Base-by-base conservation (phyloP, 2,888 invertebrate genomes). In the Geotrupes spiniger region DNA sequence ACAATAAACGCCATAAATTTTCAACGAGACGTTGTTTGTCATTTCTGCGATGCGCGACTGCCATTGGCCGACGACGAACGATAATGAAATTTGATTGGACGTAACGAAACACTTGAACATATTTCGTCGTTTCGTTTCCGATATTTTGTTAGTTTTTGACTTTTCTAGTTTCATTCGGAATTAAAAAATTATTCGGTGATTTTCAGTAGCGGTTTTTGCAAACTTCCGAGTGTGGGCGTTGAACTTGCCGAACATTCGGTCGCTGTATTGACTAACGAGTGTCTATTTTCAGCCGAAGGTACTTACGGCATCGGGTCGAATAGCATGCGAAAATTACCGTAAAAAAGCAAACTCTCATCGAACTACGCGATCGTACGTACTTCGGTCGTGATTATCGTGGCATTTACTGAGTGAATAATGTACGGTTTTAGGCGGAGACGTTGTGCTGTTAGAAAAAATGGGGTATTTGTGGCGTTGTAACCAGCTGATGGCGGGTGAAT, bases 241-340 rank as follows among this genome's bases (percentile, higher is more conserved):
- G 31, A 44, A 33, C 16, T 31, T 11, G 40, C 36, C 21, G 45
- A 21, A 41, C 42, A 38, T 52, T 47, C 21, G 31, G 56, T 39
- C 44, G 21, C 40, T 56, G 53, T 52, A 52, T 60, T 61, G 74
- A 74, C 75, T 75, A 52, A 75, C 75, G 72, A 78, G 78, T 78
- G 79, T 81, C 81, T 81, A 81, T 81, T 81, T 81, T 82, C 82
- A 82, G 82, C 81, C 77, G 75, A 78, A 81, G 80, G 82, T 81
- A 82, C 81, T 82, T 81, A 80, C 80, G 79, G 80, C 79, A 71
- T 74, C 74, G 75, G 78, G 61, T 68, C 68, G 68, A 76, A 76
- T 76, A 78, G 80, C 78, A 79, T 79, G 79, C 78, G 74, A 79
- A 78, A 78, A 79, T 79, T 79, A 77, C 75, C 76, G 77, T 75